Evolutionary conservation across 1,140 invertebrate species (phyloP).

Genomic region (Apis mellifera): Amel_HAv3.1 CM009931.2:6840501-6841000

Average conservation of each 20-base stretch:
- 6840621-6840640: conserved; percentile 44
- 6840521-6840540: neutral
- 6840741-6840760: conserved; percentile 21
- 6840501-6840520: neutral
- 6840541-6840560: neutral
- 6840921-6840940: conserved; percentile 1
- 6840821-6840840: neutral
- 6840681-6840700: conserved; percentile 68
- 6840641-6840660: conserved; percentile 58
- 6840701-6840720: conserved; percentile 66
- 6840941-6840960: neutral
- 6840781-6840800: neutral
- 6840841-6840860: neutral
- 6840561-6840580: conserved; percentile 20
- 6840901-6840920: neutral
- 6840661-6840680: conserved; percentile 65
- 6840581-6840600: neutral
- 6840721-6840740: conserved; percentile 12
- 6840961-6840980: neutral
- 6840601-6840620: conserved; percentile 42
- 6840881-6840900: neutral
- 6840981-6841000: conserved; percentile 22
- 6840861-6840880: neutral
- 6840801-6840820: neutral
- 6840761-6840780: conserved; percentile 36